Conservation (phyloP, 2,888 invertebrate genomes). For the Phlogophora meticulosa region DNA sequence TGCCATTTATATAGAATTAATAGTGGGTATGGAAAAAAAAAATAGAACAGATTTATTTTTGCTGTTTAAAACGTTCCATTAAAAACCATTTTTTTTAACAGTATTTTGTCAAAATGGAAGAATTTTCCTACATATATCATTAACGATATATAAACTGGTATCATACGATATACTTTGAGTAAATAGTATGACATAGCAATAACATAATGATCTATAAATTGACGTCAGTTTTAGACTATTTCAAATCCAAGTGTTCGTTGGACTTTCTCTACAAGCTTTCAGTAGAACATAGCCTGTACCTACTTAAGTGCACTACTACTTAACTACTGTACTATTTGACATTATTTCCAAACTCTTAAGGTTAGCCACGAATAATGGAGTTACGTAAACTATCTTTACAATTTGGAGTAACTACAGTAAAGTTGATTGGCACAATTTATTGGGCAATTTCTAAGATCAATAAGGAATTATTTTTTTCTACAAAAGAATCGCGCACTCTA, state of each 20-base stretch:
- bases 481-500: constrained; percentile 14
- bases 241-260: background rate
- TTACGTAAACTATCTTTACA: constrained; percentile 59
- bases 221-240: background rate
- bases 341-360: constrained; percentile 41
- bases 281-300: constrained; percentile 5
- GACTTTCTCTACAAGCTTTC: constrained; percentile 33
- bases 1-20: no score
- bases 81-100: no score
- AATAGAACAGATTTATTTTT: no score
- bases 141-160: no score
- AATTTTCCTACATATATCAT: no score
- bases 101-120: no score
- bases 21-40: no score
- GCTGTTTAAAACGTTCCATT: no score
- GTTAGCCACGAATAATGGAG: constrained; percentile 43
- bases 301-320: constrained; percentile 30
- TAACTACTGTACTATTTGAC: constrained; percentile 12
- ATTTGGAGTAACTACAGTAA: constrained; percentile 37
- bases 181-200: background rate
- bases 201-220: no score
- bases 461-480: constrained; percentile 6
- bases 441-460: constrained; percentile 45
- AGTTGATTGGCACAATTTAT: constrained; percentile 44
- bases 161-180: no score